Evolutionary conservation across 2,113 vertebrate genomes (phyloP).

Genomic region (Scartelaos histophorus): DNA sequence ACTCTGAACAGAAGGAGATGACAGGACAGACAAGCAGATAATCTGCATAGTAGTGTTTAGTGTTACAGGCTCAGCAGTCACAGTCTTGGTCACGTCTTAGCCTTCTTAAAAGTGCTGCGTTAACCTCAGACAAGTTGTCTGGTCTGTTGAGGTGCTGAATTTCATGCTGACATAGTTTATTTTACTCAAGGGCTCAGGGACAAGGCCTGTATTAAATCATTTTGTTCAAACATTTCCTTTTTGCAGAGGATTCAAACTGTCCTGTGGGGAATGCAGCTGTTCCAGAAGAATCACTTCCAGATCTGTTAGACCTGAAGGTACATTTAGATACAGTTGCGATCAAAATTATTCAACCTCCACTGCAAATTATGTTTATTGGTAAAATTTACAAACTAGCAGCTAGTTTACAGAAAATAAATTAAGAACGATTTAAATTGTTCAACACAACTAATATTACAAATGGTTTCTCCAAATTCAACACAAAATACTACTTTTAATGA

Average conservation of each 20-base stretch:
- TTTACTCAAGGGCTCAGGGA: background rate
- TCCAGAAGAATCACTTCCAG: slow-evolving; percentile 9
- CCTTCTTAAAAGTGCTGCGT: slow-evolving; percentile 52
- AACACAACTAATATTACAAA: too few relatives aligned
- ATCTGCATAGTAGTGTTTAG: slow-evolving; percentile 13
- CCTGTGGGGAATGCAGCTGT: background rate
- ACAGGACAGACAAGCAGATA: slow-evolving; percentile 27
- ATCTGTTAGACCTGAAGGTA: slow-evolving; percentile 22
- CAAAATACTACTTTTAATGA: too few relatives aligned
- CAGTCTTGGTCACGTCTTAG: slow-evolving; percentile 34
- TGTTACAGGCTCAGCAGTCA: slow-evolving; percentile 37
- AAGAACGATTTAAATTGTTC: too few relatives aligned
- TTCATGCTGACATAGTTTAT: slow-evolving; percentile 28
- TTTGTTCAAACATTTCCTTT: slow-evolving; percentile 18
- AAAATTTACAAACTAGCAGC: too few relatives aligned
- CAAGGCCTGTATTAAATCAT: background rate
- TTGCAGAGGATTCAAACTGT: slow-evolving; percentile 4
- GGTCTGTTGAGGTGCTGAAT: slow-evolving; percentile 12
- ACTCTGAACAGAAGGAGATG: slow-evolving; percentile 5
- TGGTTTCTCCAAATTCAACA: too few relatives aligned
- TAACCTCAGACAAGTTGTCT: slow-evolving; percentile 18
- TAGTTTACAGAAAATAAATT: too few relatives aligned
- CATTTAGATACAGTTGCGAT: too few relatives aligned
- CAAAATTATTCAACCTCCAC: too few relatives aligned
- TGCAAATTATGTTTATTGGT: too few relatives aligned